These are phyloP conservation scores for Cyrtodaria siliqua DNA, from an alignment of 2,888 invertebrate genomes.

Conservation along the genomic window DNA sequence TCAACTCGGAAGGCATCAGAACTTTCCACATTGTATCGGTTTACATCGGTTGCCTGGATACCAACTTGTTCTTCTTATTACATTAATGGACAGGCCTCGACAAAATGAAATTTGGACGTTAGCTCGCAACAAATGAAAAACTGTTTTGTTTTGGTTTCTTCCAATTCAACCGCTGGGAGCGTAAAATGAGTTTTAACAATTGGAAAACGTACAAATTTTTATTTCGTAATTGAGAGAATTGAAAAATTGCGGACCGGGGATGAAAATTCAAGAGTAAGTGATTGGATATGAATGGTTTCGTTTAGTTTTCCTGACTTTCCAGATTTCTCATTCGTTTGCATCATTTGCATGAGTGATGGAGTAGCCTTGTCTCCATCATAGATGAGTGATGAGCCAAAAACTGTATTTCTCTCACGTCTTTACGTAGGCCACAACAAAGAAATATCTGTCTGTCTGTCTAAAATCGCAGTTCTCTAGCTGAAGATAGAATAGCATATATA, in stretches of 20 bases:
- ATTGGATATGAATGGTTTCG: conserved; percentile 9
- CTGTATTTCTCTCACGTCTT: neutral
- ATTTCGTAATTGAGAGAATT: conserved; percentile 22
- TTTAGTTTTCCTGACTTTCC: conserved; percentile 3
- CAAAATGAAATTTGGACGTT: conserved; percentile 57
- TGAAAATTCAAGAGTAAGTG: neutral
- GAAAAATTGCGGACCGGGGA: conserved; percentile 5
- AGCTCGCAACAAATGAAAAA: conserved; percentile 34
- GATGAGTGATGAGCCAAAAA: conserved; percentile 1
- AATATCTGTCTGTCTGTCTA: no score
- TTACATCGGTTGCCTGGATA: conserved; percentile 58
- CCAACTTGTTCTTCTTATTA: conserved; percentile 58
- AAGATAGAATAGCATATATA: no score
- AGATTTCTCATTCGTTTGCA: conserved; percentile 26
- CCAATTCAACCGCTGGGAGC: conserved; percentile 12
- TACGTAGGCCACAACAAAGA: no score
- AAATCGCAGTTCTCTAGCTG: no score
- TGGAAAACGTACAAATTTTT: conserved; percentile 21
- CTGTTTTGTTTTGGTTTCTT: conserved; percentile 23
- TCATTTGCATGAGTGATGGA: conserved; percentile 31
- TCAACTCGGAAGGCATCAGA: conserved; percentile 29
- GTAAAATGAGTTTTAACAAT: conserved; percentile 12
- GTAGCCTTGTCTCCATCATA: neutral
- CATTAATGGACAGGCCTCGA: conserved; percentile 59
- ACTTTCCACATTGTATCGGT: conserved; percentile 46